A percentile compares a stretch with the other conserved stretches of the same genome.
Evolutionary conservation across 2,113 vertebrate genomes (phyloP).

Genomic region (Pseudorhombus dupliciocellatus): DNA sequence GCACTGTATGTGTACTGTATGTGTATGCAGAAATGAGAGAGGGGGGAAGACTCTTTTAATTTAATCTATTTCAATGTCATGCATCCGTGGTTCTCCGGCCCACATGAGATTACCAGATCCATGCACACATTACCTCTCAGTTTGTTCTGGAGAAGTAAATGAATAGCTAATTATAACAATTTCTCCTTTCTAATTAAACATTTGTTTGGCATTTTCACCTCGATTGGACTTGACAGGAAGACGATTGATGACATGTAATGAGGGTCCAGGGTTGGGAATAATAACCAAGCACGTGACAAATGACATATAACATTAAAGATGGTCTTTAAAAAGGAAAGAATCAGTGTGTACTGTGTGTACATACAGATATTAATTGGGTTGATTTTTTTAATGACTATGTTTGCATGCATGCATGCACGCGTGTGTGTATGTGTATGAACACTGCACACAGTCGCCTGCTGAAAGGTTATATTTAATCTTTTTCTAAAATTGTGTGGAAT

Average conservation of each 20-base stretch:
- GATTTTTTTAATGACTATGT: neutral
- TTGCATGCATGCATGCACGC: no score
- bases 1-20: slow-evolving; percentile 16
- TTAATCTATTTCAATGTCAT: slow-evolving; percentile 34
- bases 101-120: slow-evolving; percentile 13
- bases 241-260: neutral
- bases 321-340: no score
- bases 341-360: neutral
- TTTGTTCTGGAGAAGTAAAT: neutral
- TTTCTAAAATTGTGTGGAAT: slow-evolving; percentile 43
- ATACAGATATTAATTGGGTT: neutral
- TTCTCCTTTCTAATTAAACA: slow-evolving; percentile 5
- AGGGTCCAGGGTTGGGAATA: neutral
- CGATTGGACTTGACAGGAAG: neutral
- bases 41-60: slow-evolving; percentile 11
- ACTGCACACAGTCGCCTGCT: slow-evolving; percentile 55
- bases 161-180: neutral
- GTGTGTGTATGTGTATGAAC: slow-evolving; percentile 19
- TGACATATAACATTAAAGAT: no score
- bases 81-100: slow-evolving; percentile 9
- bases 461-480: slow-evolving; percentile 63
- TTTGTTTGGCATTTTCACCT: slow-evolving; percentile 22
- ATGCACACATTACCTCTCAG: neutral
- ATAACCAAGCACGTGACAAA: no score
- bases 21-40: slow-evolving; percentile 5